Evolutionary conservation across 2,797 vertebrate species (phyloP), one percentile per base, ranked within the genome.

Genomic region (Alcedo atthis): DNA sequence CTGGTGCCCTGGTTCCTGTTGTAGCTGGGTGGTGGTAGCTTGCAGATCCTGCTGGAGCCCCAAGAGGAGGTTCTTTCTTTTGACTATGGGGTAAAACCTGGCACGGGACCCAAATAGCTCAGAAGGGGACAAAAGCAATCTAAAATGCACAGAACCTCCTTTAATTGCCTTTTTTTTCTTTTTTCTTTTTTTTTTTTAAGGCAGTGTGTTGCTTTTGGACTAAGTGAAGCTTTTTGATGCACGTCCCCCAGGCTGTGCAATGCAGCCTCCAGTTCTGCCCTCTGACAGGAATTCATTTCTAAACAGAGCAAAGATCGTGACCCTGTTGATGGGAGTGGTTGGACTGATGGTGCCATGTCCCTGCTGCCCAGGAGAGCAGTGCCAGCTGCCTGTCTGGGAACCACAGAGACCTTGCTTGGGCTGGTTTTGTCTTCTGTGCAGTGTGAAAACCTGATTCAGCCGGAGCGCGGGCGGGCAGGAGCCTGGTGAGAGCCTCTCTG

Each of bases 401-500:
- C 14, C 2, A 1, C 33, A 49, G 63, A 76, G 49, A 43, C 30
- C 46, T 83, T 2, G 0, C 49, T 86, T 42, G 42, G 67, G 21
- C 37, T 16, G 3, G 49, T 90, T 88, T 42, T 81, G 8, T 55
- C 69, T 84, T 49, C 77, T 86, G 55, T 58, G 46, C 37, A 28
- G 26, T 2, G 2, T 53, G 53, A 74, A 76, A 73, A 51, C 43
- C 37, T 12, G 33, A 76, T 66, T 46, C n/a, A 42, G 35, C 21
- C 0, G 0, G 30, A 55, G 20, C 2, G 0, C 2, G 0, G 69
- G 58, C 0, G 0, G 54, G 62, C 83, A 45, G 87, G 81, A 82
- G 87, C 54, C 69, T 8, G 69, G 30, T 8, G 3, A 45, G 87
- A 85, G 79, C 68, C 84, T 88, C 55, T 48, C 80, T 79, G 43